Evolutionary conservation across 2,797 vertebrate genomes (phyloP).

Genomic region (Gymnopithys bicolor): DNA sequence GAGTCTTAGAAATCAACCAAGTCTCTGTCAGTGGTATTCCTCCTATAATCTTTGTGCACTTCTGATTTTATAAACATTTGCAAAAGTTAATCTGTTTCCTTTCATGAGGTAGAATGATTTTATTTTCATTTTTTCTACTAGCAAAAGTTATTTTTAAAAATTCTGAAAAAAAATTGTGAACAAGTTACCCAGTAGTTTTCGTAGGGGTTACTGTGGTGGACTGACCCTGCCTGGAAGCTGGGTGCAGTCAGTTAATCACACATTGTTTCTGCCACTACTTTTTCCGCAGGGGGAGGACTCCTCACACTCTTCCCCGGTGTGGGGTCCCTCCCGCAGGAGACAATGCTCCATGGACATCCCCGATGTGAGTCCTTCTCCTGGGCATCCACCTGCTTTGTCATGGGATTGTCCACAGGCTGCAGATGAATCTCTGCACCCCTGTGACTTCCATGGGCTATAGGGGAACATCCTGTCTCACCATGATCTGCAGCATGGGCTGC

Average conservation of each 20-base stretch:
- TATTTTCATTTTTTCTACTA: not conserved
- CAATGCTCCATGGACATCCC: not conserved
- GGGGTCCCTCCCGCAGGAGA: not conserved
- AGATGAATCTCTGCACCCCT: not conserved
- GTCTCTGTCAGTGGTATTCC: not conserved
- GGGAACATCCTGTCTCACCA: not conserved
- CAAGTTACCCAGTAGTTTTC: not conserved
- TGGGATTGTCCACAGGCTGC: not conserved
- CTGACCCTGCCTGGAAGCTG: not conserved
- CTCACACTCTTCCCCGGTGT: not conserved
- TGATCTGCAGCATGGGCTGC: rapidly evolving
- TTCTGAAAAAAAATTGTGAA: not conserved
- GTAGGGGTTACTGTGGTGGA: not conserved
- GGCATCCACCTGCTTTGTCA: not conserved
- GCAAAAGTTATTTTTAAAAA: not conserved
- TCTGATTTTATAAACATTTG: not conserved
- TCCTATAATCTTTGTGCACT: not conserved
- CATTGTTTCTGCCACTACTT: not conserved
- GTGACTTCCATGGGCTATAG: not conserved
- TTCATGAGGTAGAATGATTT: not conserved
- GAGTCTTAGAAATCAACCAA: not conserved
- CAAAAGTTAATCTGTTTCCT: not conserved
- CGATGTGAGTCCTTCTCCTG: not conserved
- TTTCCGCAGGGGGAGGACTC: not conserved
- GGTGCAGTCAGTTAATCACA: not conserved